Evolutionary conservation across 92 coral and sea anemone species (phyloP).

Genomic region (Zoanthus gigantus): DNA sequence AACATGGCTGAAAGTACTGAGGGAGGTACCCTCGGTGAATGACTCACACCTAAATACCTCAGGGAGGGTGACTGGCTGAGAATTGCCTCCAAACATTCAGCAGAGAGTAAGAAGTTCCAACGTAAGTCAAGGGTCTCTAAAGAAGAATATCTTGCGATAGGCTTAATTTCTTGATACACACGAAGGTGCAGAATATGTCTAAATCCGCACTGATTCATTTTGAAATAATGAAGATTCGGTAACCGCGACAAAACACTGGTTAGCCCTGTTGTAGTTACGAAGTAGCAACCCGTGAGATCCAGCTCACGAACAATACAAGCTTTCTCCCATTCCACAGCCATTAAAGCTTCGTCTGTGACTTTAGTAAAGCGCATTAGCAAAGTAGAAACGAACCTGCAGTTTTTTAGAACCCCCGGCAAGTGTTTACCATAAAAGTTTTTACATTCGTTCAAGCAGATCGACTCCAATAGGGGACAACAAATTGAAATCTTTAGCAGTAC

Average conservation of each 20-base stretch:
- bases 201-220: conserved; percentile 99
- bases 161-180: conserved; percentile 95
- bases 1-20: conserved; percentile 92
- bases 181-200: conserved; percentile 93
- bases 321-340: conserved; percentile 94
- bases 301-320: conserved; percentile 81
- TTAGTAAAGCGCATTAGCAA: conserved; percentile 95
- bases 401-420: conserved; percentile 79
- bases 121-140: conserved; percentile 95
- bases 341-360: conserved; percentile 86
- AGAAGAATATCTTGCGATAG: conserved; percentile 75
- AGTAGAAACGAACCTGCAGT: conserved; percentile 86
- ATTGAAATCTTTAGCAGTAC: conserved; percentile 90
- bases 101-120: conserved; percentile 98
- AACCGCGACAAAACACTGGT: conserved; percentile 88
- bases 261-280: conserved; percentile 96
- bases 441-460: conserved; percentile 97
- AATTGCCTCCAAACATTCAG: conserved; percentile 96
- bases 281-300: conserved; percentile 97
- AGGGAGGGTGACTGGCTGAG: conserved; percentile 94
- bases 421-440: conserved; percentile 93
- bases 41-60: conserved; percentile 98
- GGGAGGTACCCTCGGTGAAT: conserved; percentile 99
- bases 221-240: conserved; percentile 91
- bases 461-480: conserved; percentile 93